These are phyloP conservation scores for Harpegnathos saltator DNA, from an alignment of 1,140 invertebrate genomes.

Conservation along the genomic window DNA sequence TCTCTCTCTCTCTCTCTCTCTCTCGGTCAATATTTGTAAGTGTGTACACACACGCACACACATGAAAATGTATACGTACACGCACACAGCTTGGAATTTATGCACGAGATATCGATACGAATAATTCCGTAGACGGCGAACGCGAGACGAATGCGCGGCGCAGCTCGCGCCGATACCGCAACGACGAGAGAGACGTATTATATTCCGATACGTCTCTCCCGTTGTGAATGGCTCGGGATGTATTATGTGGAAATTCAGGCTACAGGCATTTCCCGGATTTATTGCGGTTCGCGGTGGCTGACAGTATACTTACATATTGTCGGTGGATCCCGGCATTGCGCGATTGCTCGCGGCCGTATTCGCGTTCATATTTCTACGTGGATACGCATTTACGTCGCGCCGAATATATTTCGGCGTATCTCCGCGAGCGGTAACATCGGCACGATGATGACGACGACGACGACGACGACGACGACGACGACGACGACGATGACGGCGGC, in stretches of 20 bases:
- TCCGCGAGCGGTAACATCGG: not conserved
- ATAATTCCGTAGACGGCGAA: slow-evolving; percentile 28
- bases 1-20: too few species aligned
- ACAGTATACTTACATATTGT: slow-evolving; percentile 70
- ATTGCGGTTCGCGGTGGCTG: slow-evolving; percentile 65
- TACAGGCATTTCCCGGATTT: slow-evolving; percentile 71
- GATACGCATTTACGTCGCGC: not conserved
- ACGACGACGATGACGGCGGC: slow-evolving; percentile 1
- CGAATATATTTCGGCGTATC: slow-evolving; percentile 37
- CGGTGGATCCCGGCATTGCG: slow-evolving; percentile 59
- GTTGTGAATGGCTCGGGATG: slow-evolving; percentile 27
- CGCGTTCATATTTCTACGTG: slow-evolving; percentile 61
- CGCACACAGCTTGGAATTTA: not conserved
- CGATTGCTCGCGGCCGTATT: slow-evolving; percentile 53
- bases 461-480: not conserved
- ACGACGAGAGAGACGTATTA: slow-evolving; percentile 36
- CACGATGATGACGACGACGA: not conserved
- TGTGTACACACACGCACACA: too few species aligned
- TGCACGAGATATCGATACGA: slow-evolving; percentile 38
- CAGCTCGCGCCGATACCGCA: not conserved
- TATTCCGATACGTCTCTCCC: slow-evolving; percentile 25
- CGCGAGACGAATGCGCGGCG: not conserved
- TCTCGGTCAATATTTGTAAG: too few species aligned
- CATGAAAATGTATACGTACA: too few species aligned
- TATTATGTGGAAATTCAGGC: slow-evolving; percentile 64